These are phyloP conservation scores for Alviniconcha strummeri DNA, from an alignment of 2,888 invertebrate species.

Conservation along the genomic window DNA sequence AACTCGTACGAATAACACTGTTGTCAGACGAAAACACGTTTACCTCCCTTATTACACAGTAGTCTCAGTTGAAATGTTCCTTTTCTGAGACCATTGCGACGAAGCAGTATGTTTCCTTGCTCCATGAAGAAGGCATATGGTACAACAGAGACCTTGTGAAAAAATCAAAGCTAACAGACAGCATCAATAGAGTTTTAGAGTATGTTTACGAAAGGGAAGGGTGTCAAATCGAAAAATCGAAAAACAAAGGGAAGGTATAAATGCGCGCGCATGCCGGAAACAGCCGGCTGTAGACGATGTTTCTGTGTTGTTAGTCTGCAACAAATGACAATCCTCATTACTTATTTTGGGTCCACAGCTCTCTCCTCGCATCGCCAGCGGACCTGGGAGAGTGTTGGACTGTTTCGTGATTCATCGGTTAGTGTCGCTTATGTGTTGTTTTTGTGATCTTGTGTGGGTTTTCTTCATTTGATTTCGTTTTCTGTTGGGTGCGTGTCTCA, in stretches of 20 bases:
- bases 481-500: too few species aligned
- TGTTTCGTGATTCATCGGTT: background rate
- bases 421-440: background rate
- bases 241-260: background rate
- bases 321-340: conserved; percentile 21
- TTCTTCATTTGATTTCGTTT: too few species aligned
- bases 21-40: background rate
- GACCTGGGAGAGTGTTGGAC: background rate
- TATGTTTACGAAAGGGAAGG: background rate
- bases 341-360: conserved; percentile 17
- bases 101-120: background rate
- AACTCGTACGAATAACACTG: too few species aligned
- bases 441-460: too few species aligned
- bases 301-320: conserved; percentile 20
- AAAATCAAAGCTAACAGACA: background rate
- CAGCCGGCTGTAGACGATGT: conserved; percentile 23
- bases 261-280: conserved; percentile 32
- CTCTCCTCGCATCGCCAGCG: background rate
- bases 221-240: background rate
- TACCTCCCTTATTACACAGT: background rate
- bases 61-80: background rate
- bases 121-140: background rate
- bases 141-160: background rate
- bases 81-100: background rate
- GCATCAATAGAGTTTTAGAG: background rate